Base-by-base conservation (phyloP, 2,888 invertebrate genomes). In the Hypselothyrea guttata region DNA sequence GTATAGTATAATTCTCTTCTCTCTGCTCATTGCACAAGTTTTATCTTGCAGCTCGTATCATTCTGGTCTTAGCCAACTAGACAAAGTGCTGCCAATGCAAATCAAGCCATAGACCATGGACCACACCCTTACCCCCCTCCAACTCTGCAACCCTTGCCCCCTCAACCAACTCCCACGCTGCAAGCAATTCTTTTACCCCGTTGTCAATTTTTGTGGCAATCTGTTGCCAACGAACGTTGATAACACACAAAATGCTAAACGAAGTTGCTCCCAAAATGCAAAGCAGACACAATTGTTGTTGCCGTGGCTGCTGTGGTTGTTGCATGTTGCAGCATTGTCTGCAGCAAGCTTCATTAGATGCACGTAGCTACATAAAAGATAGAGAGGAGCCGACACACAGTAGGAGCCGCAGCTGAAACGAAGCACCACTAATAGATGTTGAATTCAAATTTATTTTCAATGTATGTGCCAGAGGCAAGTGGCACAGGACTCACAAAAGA, bases 321-420 rank as follows among this genome's bases (percentile, higher is more conserved):
- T 42, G 60, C 66, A 60, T 65, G 22, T 22, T 15, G 37, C 40
- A 53, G 61, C 52, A 66, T 66, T 69, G 67, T 73, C 72, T 67
- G 76, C 44, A 48, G 73, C 68, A 73, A 75, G 73, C 73, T 75
- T 73, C 73, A 75, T 73, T 73, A 73, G 72, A 60, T 51, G 72
- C 57, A 51, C 37, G 71, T 49, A 42, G 22, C 9, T n/a, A 38
- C 16, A 16, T 16, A 7, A 2, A 5, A 18, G 7, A n/a, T 1
- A 38, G n/a, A n/a, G 2, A n/a, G n/a, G n/a, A 16, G n/a, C 1
- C 16, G 15, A 11, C n/a, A 38, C 5, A 28, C 7, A 35, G 18
- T 4, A 31, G 22, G 31, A 27, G 56, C n/a, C 27, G 30, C 45
- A 30, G 16, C 52, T 57, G 42, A 22, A 15, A 38, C 47, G 55